Evolutionary conservation across 2,113 vertebrate species (phyloP), one percentile per base, ranked within the genome.

Genomic region (Poeciliopsis occidentalis): DNA sequence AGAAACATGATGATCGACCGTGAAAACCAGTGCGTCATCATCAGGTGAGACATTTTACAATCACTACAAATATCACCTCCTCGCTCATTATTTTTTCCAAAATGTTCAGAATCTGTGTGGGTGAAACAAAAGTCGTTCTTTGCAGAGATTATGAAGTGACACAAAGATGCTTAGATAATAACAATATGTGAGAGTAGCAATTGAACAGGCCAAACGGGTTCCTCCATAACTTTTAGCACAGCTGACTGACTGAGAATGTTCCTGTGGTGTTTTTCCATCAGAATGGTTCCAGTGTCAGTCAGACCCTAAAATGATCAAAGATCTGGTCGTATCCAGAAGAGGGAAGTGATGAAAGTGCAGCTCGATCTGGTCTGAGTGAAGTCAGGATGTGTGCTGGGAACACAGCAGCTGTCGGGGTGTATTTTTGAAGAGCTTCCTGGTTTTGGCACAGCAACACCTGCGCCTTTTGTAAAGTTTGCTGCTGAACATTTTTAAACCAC

Each of bases 1-100:
- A 94, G 97, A 87, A 99, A 99, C 90, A 99, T 99, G 98, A 97
- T 99, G 89, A 99, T 99, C 60, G 98, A 99, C 89, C 90, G 96
- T 72, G 98, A 99, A 92, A 98, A 98, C 91, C 98, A 99, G 44
- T 99, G 98, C 80, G 98, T 99, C 92, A 99, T 99, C 87, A 99
- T 99, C 93, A 99, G 98, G 98, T 99, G 95, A 89, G 87, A 29
- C 67, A n/a, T 64, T 24, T 26, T 51, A 51, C 15, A 8, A 24
- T n/a, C 39, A 37, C 37, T 54, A 8, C 1, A 0, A 7, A n/a
- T 24, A 32, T 39, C 24, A 51, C 15, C 17, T 67, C 65, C 64
- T 39, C 0, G 1, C 66, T n/a, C 11, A 17, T 68, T 27, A 29
- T 34, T 26, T 17, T 26, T 66, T n/a, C 63, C 15, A 69, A 47